phyloP scores from a whole-genome alignment of 2,113 vertebrate genomes.

The Sprattus sprattus region DNA sequence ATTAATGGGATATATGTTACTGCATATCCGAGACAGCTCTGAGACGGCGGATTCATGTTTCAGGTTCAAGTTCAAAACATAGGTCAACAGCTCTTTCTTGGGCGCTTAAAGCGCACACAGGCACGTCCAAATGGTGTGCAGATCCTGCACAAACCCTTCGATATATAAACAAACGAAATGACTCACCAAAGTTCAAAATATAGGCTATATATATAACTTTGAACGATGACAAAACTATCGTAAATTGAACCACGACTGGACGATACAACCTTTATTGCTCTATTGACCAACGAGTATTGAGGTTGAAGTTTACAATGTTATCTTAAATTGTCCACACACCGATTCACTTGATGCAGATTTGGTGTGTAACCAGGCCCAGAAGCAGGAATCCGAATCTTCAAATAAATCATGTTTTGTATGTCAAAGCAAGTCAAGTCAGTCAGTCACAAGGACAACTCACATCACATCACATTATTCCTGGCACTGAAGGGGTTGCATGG shows the following conservation, averaged over 20 bases:
- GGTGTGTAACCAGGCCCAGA: neutral
- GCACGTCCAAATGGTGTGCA: neutral
- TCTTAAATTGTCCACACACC: neutral
- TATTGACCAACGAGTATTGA: neutral
- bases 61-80: constrained; percentile 41
- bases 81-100: constrained; percentile 31
- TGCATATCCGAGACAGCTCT: constrained; percentile 37
- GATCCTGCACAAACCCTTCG: neutral
- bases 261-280: neutral
- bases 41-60: constrained; percentile 23
- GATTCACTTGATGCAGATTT: neutral
- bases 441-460: neutral
- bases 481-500: neutral
- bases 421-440: neutral
- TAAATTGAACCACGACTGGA: too few relatives aligned
- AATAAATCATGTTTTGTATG: neutral
- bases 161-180: neutral
- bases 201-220: neutral
- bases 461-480: neutral
- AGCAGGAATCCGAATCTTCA: neutral
- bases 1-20: constrained; percentile 47
- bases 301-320: neutral
- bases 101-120: neutral
- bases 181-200: neutral
- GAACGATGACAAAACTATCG: neutral